Evolutionary conservation across 1,140 invertebrate species (phyloP).

Genomic region (Maconellicoccus hirsutus): DNA sequence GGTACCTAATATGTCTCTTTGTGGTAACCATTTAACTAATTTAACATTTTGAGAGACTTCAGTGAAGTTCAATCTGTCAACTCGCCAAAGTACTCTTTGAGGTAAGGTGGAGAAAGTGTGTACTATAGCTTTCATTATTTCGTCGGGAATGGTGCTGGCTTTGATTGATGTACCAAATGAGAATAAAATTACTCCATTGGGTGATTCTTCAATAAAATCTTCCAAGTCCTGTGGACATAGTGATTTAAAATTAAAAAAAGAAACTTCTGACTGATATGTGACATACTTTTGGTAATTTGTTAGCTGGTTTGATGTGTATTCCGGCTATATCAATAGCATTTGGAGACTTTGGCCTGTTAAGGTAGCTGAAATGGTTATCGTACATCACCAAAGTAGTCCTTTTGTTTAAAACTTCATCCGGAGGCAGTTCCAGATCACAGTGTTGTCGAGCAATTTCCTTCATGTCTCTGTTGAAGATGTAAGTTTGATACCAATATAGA

Average conservation of each 20-base stretch:
- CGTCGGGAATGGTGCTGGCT: background rate
- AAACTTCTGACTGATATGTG: too few species aligned
- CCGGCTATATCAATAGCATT: slow-evolving; percentile 46
- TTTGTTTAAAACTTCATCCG: too few species aligned
- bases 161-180: slow-evolving; percentile 13
- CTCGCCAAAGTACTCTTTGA: slow-evolving; percentile 45
- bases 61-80: slow-evolving; percentile 37
- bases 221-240: slow-evolving; percentile 23
- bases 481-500: too few species aligned
- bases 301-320: slow-evolving; percentile 37
- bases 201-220: slow-evolving; percentile 22
- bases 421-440: too few species aligned
- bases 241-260: too few species aligned
- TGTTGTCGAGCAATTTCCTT: too few species aligned
- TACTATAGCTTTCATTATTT: background rate
- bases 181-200: slow-evolving; percentile 21
- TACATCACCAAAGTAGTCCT: slow-evolving; percentile 37
- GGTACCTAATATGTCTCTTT: slow-evolving; percentile 43
- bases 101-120: slow-evolving; percentile 4
- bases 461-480: too few species aligned
- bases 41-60: slow-evolving; percentile 33
- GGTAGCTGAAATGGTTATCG: slow-evolving; percentile 43
- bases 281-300: slow-evolving; percentile 26
- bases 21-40: slow-evolving; percentile 35
- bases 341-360: slow-evolving; percentile 38